These are phyloP conservation scores for Pelobates cultripes DNA, from an alignment of 2,797 vertebrate genomes.

Conservation along the genomic window DNA sequence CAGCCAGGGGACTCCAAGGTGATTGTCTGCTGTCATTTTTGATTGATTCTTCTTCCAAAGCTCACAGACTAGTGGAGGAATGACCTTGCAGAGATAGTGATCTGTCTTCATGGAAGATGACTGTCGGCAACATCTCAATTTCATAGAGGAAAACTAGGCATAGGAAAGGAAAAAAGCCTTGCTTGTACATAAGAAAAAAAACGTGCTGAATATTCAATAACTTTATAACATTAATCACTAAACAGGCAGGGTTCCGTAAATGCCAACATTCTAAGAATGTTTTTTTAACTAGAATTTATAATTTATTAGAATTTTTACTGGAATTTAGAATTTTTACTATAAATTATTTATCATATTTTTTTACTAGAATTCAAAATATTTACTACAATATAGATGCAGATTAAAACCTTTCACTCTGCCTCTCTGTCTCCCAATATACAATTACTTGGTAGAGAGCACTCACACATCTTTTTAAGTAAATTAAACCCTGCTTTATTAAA, in stretches of 20 bases:
- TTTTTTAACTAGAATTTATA: too few relatives aligned
- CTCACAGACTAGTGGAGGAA: constrained; percentile 64
- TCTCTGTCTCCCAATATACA: too few relatives aligned
- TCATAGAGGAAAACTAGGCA: constrained; percentile 67
- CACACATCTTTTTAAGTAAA: too few relatives aligned
- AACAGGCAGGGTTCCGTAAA: constrained; percentile 53
- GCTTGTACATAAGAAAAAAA: constrained; percentile 67
- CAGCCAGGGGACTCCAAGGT: constrained; percentile 59
- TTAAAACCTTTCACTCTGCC: too few relatives aligned
- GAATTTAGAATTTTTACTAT: too few relatives aligned
- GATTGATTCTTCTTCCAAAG: constrained; percentile 69
- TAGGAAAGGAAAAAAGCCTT: constrained; percentile 65
- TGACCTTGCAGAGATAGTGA: constrained; percentile 75
- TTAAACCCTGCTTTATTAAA: too few relatives aligned
- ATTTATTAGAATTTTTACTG: too few relatives aligned
- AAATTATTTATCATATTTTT: too few relatives aligned
- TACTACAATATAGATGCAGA: too few relatives aligned
- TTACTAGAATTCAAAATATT: too few relatives aligned
- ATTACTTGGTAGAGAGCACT: too few relatives aligned
- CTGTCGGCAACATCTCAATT: constrained; percentile 74
- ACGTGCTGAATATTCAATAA: constrained; percentile 57
- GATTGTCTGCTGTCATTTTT: constrained; percentile 65
- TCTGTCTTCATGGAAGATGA: constrained; percentile 74
- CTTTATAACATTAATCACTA: constrained; percentile 65
- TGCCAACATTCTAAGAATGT: too few relatives aligned